Evolutionary conservation across 2,888 invertebrate genomes (phyloP), one percentile per base, ranked within the genome.

Genomic region (Eilema caniola): DNA sequence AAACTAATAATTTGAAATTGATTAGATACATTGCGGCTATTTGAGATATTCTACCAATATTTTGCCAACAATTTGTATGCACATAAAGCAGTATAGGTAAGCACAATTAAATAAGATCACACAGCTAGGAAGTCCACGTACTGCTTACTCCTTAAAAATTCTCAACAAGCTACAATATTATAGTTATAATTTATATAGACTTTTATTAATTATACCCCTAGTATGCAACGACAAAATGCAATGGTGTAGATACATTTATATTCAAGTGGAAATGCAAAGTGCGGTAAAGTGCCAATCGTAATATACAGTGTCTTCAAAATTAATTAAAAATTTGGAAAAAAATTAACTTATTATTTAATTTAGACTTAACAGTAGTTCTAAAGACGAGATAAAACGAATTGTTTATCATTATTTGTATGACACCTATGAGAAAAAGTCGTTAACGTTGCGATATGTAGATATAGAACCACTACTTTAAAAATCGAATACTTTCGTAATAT

Each of bases 181-280:
- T 87, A 88, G 82, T 87, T 83, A 85, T 85, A 84, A 83, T 87
- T 87, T 82, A 79, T 87, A 84, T 85, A 84, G 73, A 75, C 59
- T 79, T 78, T n/a, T 74, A 71, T 78, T 75, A 77, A 76, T 79
- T 79, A 83, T 83, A 83, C 81, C 83, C 86, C 73, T 86, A 81
- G 82, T 87, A 92, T 93, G 90, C 91, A 90, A 92, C 91, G 89
- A 90, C 89, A 90, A 92, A 89, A 92, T 92, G 91, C 91, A 92
- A 90, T 78, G 73, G 93, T 92, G 92, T 90, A 88, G 76, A 89
- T 90, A 93, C 89, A 92, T 87, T 90, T 62, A 87, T 66, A 83
- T 84, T 85, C 83, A 88, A 86, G 90, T 91, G 89, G 85, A 87
- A 88, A 92, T 93, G 92, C 90, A 89, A 79, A 90, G 93, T 93